Evolutionary conservation across 2,888 invertebrate species (phyloP), one percentile per base, ranked within the genome.

Genomic region (Apamea anceps): DNA sequence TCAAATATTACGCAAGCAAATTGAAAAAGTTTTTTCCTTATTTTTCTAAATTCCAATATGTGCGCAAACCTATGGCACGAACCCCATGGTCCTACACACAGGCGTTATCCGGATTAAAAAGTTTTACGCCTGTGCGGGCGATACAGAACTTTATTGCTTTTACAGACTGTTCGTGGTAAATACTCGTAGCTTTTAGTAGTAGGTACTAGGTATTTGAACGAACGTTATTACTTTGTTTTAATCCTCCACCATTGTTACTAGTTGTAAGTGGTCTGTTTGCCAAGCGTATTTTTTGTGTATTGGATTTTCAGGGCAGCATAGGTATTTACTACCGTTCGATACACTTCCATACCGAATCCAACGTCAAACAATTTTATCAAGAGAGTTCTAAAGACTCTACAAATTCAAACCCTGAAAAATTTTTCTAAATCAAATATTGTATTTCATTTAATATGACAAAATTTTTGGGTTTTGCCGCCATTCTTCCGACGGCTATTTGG

Each of bases 41-140:
- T 71, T 85, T 80, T 80, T 62, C n/a, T 60, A 74, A 70, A 85
- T 76, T 45, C 68, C 86, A 85, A 84, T 84, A 81, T 82, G 85
- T 74, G 63, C 6, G 72, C 67, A 15, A 85, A 72, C 76, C 82
- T 82, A 66, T 82, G 70, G 48, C 42, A 66, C 13, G 45, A 60
- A 68, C 63, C 67, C 60, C n/a, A 70, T 73, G 81, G 37, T 28
- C 5, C 57, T 65, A 65, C 37, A 73, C 66, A 63, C 60, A n/a
- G 7, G 32, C 70, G 76, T 73, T 72, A 75, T 75, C 66, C 70
- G 84, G 85, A 86, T 84, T 84, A 84, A 88, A 88, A 88, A 81
- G 81, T 88, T 87, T 78, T 79, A 80, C 84, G 76, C 72, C 51
- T 72, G 48, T 45, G n/a, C 37, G 67, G 45, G 57, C 57, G 67